Conservation (phyloP, 2,888 invertebrate species). For the Orchesellides sinensis region DNA sequence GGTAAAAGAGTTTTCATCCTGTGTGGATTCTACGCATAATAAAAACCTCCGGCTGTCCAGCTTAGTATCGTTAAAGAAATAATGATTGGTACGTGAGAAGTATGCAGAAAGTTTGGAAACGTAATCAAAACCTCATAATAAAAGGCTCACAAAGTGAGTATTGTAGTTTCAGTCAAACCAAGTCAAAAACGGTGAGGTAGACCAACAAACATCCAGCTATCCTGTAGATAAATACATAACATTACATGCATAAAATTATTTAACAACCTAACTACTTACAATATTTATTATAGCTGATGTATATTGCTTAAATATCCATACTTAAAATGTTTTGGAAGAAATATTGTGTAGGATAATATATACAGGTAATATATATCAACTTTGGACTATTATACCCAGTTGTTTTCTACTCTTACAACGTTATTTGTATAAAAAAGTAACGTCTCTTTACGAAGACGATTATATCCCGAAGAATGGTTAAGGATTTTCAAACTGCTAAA, state of each 20-base stretch:
- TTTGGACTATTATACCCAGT: neutral
- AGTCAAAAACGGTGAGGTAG: neutral
- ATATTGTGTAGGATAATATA: no score
- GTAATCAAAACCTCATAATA: slow-evolving; percentile 13
- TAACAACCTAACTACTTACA: slow-evolving; percentile 22
- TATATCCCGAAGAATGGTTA: neutral
- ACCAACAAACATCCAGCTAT: neutral
- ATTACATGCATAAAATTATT: slow-evolving; percentile 12
- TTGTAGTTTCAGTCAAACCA: neutral
- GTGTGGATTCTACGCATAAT: slow-evolving; percentile 28
- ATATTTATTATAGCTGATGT: no score
- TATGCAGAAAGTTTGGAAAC: slow-evolving; percentile 55
- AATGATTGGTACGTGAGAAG: slow-evolving; percentile 74
- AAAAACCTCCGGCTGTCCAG: slow-evolving; percentile 62
- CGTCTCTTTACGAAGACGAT: no score
- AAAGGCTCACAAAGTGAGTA: no score
- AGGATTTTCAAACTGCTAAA: slow-evolving; percentile 11
- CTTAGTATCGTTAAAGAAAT: slow-evolving; percentile 64
- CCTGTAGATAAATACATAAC: slow-evolving; percentile 13
- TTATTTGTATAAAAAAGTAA: no score
- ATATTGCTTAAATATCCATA: no score
- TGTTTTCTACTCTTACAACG: neutral
- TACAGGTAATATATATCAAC: no score
- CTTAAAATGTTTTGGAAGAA: no score
- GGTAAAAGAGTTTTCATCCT: slow-evolving; percentile 30